Percentiles rank a stretch among this genome's conserved stretches.
Evolutionary conservation across 1,140 invertebrate species (phyloP).

Genomic region (Yoshiicerus persimilis): DNA sequence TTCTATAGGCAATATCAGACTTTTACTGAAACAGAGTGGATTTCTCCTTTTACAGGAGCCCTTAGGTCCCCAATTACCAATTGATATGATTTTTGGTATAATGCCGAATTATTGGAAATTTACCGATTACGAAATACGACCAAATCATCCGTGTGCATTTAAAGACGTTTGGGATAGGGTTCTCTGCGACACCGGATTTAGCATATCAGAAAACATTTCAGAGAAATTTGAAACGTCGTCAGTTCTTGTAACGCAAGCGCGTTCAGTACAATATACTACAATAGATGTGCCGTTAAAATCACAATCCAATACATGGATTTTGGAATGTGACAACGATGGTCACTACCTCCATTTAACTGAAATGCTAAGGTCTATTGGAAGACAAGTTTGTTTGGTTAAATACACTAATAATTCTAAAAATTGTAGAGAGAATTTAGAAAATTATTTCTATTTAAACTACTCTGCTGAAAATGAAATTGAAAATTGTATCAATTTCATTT

Average conservation of each 20-base stretch:
- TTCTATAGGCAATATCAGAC: neutral
- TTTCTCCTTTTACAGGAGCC: neutral
- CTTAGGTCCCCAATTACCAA: neutral
- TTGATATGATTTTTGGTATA: neutral
- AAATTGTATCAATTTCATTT: neutral
- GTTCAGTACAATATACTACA: too few species aligned
- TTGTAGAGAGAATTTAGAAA: neutral
- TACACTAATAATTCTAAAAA: neutral
- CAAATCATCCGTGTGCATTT: neutral
- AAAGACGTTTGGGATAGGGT: neutral
- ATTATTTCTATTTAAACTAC: neutral
- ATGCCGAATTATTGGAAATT: neutral
- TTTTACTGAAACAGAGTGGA: neutral
- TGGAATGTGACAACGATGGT: neutral
- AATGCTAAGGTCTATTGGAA: neutral
- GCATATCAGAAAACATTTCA: neutral
- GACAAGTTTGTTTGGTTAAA: neutral
- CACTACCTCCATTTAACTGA: neutral
- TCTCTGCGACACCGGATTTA: neutral
- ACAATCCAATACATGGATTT: neutral
- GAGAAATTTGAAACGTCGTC: neutral
- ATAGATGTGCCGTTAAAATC: too few species aligned
- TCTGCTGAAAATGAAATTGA: neutral
- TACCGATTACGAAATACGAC: neutral
- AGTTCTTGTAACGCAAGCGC: neutral